Conservation (phyloP, 1,140 invertebrate species). For the Hyphantria cunea region DNA sequence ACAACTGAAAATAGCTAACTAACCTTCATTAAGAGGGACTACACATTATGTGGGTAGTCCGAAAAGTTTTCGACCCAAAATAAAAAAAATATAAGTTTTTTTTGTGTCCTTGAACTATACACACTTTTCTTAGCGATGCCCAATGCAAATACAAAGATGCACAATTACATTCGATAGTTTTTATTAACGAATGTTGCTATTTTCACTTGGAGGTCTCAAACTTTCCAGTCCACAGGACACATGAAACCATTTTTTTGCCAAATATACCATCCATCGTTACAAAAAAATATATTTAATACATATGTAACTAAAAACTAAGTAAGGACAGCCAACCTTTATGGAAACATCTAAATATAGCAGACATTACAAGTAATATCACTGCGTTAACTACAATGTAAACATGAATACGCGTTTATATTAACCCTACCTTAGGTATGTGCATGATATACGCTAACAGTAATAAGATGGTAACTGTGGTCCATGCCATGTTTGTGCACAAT, state of each 20-base stretch:
- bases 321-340: conserved; percentile 33
- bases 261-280: conserved; percentile 18
- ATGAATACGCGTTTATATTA: conserved; percentile 46
- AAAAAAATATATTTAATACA: background rate
- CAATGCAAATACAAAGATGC: too few relatives aligned
- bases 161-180: too few relatives aligned
- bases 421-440: conserved; percentile 44
- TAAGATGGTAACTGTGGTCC: conserved; percentile 58
- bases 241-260: conserved; percentile 16
- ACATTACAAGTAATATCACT: conserved; percentile 65
- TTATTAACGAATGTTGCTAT: too few relatives aligned
- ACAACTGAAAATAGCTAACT: conserved; percentile 16
- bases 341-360: conserved; percentile 33
- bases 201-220: too few relatives aligned
- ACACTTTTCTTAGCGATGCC: too few relatives aligned
- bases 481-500: conserved; percentile 44
- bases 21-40: conserved; percentile 19
- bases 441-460: conserved; percentile 31
- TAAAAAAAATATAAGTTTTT: too few relatives aligned
- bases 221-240: too few relatives aligned
- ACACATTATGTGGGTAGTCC: too few relatives aligned
- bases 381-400: conserved; percentile 40
- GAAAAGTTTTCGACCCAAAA: too few relatives aligned
- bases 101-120: too few relatives aligned
- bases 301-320: conserved; percentile 1